phyloP scores from a whole-genome alignment of 2,113 vertebrate genomes.

The Toxotes jaculatrix region DNA sequence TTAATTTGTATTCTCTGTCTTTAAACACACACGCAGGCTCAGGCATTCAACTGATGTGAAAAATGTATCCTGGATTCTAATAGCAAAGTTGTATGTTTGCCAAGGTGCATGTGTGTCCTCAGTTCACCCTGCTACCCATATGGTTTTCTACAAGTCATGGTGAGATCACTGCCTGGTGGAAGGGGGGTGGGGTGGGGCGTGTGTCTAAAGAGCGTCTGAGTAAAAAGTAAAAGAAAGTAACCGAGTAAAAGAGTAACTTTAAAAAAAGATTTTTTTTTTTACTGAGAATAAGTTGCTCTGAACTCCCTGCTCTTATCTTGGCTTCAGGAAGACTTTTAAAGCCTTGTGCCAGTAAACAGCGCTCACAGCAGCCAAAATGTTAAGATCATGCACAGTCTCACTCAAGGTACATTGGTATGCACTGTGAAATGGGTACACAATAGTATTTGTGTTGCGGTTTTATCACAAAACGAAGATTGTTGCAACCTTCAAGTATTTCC shows the following conservation, averaged over 20 bases:
- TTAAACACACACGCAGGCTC: slow-evolving; percentile 73
- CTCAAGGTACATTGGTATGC: slow-evolving; percentile 62
- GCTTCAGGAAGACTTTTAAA: slow-evolving; percentile 59
- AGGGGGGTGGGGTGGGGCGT: slow-evolving; percentile 61
- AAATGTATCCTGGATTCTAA: slow-evolving; percentile 87
- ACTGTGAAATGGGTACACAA: slow-evolving; percentile 59
- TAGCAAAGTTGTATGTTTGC: slow-evolving; percentile 84
- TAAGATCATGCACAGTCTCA: slow-evolving; percentile 56
- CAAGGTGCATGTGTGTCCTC: slow-evolving; percentile 86
- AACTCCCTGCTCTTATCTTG: slow-evolving; percentile 68
- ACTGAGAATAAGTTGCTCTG: slow-evolving; percentile 41
- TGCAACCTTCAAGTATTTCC: slow-evolving; percentile 35
- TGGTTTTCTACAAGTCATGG: slow-evolving; percentile 84
- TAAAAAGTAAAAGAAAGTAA: slow-evolving; percentile 23
- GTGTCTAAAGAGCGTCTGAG: slow-evolving; percentile 71
- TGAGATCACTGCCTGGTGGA: slow-evolving; percentile 78
- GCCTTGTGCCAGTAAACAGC: slow-evolving; percentile 69
- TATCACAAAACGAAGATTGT: slow-evolving; percentile 53
- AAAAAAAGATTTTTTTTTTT: slow-evolving; percentile 46
- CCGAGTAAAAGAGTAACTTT: slow-evolving; percentile 57
- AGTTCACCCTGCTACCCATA: slow-evolving; percentile 85
- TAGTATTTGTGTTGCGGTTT: slow-evolving; percentile 63
- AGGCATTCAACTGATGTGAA: slow-evolving; percentile 83
- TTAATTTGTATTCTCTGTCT: slow-evolving; percentile 58
- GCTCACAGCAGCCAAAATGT: slow-evolving; percentile 65